Conservation (phyloP, 2,888 invertebrate genomes). For the Smittia aterrima region DNA sequence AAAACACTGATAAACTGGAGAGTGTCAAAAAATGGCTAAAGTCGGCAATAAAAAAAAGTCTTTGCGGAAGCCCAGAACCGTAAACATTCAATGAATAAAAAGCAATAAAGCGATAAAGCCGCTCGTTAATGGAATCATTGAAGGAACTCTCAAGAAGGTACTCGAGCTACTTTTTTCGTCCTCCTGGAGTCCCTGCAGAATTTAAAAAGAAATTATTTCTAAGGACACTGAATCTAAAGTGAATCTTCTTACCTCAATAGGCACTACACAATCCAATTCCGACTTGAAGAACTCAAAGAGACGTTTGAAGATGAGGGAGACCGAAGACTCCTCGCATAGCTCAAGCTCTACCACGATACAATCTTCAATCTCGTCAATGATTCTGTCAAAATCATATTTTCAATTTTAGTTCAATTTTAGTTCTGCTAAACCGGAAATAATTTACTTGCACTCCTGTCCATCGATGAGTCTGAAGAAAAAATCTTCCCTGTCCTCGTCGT, state of each 20-base stretch:
- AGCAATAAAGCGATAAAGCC: neutral
- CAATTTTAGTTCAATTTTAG: too few relatives aligned
- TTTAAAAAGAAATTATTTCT: neutral
- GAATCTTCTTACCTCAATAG: neutral
- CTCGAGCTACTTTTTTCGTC: neutral
- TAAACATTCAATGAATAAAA: conserved; percentile 14
- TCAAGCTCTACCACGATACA: conserved; percentile 1
- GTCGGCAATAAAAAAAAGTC: neutral
- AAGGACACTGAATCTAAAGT: neutral
- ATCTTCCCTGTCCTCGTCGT: neutral
- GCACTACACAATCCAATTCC: neutral
- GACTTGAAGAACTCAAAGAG: neutral
- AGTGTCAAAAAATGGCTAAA: neutral
- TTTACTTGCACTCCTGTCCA: conserved; percentile 21
- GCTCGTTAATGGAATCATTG: neutral
- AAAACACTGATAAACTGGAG: neutral
- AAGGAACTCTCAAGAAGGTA: neutral
- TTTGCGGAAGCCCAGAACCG: neutral
- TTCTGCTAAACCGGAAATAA: too few relatives aligned
- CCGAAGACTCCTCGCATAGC: neutral
- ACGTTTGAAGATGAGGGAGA: neutral
- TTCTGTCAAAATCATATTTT: neutral
- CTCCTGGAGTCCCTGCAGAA: neutral
- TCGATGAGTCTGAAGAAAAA: conserved; percentile 17
- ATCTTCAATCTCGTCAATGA: conserved; percentile 19